Base-by-base conservation (phyloP, 2,888 invertebrate genomes). In the Pseudococcus longispinus region DNA sequence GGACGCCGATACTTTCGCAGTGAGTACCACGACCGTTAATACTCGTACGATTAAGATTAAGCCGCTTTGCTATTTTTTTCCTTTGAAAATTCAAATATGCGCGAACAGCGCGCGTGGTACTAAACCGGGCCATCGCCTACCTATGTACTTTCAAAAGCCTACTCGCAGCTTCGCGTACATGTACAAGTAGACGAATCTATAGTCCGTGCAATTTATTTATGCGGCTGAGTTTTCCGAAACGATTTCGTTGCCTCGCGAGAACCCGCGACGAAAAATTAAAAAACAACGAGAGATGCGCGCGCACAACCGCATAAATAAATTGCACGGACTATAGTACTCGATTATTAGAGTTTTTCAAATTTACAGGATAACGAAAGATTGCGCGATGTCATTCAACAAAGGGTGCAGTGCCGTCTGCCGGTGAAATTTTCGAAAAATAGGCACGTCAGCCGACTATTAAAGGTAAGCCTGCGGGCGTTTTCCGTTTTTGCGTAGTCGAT, bases 361-460 rank as follows among this genome's bases (percentile, higher is more conserved):
- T 11, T 6, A 23, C 60, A 51, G 55, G 65, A 89, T 0, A 83
- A 85, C 23, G 87, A 88, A 13, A 88, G 83, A 85, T 88, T 89
- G 8, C 86, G 87, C 29, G 46, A 87, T 55, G 87, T 89, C 80
- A 88, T 89, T n/a, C 82, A 88, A 70, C 87, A 77, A 80, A 70
- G 87, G 13, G 77, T 88, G 13, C 87, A 88, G 70, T 44, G 55
- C 42, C 84, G 87, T 13, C 87, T 87, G 37, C 85, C 88, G 23
- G 85, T 88, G 5, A 84, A 88, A 83, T 88, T 88, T n/a, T 65
- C 86, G 46, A 85, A 88, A 32, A 26, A 46, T n/a, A 87, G 85
- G 20, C 87, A 88, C 87, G 87, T 88, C 20, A 88, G 77, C 44
- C 84, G 87, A 83, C 84, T 89, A n/a, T 60, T 89, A 11, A 89